These are phyloP conservation scores for Procapra przewalskii DNA, from an alignment of 2,113 vertebrate species.

Conservation along the genomic window DNA sequence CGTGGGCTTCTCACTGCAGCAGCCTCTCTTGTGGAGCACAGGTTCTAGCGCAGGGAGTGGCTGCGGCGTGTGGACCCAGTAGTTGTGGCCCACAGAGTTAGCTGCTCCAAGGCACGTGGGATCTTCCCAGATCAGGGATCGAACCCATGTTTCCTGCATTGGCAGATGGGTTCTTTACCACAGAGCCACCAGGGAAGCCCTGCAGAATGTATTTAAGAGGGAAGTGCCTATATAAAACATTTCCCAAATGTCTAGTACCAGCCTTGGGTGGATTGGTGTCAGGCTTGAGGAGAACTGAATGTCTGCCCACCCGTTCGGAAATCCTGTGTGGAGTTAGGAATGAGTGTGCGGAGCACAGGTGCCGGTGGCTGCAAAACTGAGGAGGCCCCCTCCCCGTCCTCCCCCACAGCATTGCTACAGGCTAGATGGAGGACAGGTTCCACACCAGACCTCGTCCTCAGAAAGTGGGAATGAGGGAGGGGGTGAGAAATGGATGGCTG, in stretches of 20 bases:
- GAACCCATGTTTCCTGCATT: neutral
- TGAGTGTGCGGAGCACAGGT: fast-evolving
- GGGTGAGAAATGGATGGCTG: neutral
- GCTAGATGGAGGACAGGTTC: neutral
- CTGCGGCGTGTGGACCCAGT: neutral
- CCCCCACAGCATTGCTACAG: fast-evolving
- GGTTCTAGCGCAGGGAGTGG: fast-evolving
- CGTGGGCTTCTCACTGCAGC: fast-evolving
- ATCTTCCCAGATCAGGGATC: neutral
- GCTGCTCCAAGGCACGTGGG: neutral
- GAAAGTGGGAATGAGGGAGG: neutral
- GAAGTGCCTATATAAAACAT: neutral
- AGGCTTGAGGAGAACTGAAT: neutral
- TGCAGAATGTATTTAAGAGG: neutral
- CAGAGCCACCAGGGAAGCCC: neutral
- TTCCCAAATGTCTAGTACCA: neutral
- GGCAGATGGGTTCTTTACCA: neutral
- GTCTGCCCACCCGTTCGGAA: neutral
- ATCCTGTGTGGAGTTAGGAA: neutral
- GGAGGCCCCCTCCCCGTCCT: neutral
- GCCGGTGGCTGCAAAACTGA: neutral
- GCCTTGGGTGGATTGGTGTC: too few species aligned
- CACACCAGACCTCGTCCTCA: fast-evolving
- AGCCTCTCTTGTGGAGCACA: neutral
- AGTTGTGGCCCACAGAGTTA: neutral